These are phyloP conservation scores for Madoqua kirkii DNA, from an alignment of 2,113 vertebrate species.

Conservation along the genomic window DNA sequence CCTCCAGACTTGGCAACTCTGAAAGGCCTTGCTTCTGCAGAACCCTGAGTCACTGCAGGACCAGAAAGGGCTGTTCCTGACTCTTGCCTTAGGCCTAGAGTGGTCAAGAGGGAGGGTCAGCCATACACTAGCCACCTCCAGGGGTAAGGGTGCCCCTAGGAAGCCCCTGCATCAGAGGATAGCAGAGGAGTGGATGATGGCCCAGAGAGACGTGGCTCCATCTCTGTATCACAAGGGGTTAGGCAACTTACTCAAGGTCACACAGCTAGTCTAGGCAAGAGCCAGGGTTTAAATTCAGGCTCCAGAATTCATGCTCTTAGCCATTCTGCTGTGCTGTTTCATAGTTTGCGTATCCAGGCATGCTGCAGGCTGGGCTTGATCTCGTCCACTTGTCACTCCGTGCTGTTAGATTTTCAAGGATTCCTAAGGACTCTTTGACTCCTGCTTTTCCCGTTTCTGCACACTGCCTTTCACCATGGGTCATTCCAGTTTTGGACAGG, in stretches of 20 bases:
- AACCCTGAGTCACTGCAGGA: not conserved
- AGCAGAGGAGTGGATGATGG: too few relatives aligned
- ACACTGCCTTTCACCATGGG: not conserved
- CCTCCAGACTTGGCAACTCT: not conserved
- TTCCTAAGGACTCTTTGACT: not conserved
- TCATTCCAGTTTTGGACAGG: not conserved
- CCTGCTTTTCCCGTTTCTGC: not conserved
- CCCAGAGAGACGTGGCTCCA: not conserved
- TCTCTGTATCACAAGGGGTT: not conserved
- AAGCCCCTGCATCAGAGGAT: not conserved
- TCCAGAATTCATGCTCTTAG: not conserved
- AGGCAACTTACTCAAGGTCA: not conserved
- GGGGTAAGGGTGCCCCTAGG: not conserved
- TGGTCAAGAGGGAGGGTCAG: not conserved
- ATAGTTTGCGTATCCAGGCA: too few relatives aligned
- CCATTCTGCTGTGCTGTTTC: not conserved
- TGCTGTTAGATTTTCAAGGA: too few relatives aligned
- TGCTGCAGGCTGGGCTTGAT: too few relatives aligned
- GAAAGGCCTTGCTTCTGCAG: not conserved
- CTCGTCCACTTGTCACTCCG: not conserved
- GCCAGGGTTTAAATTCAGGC: not conserved
- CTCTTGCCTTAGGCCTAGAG: not conserved
- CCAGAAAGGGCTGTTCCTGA: not conserved
- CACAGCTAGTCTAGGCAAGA: not conserved
- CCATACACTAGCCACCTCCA: not conserved